Base-by-base conservation (phyloP, 2,888 invertebrate genomes). In the Eristalinus sepulchralis region DNA sequence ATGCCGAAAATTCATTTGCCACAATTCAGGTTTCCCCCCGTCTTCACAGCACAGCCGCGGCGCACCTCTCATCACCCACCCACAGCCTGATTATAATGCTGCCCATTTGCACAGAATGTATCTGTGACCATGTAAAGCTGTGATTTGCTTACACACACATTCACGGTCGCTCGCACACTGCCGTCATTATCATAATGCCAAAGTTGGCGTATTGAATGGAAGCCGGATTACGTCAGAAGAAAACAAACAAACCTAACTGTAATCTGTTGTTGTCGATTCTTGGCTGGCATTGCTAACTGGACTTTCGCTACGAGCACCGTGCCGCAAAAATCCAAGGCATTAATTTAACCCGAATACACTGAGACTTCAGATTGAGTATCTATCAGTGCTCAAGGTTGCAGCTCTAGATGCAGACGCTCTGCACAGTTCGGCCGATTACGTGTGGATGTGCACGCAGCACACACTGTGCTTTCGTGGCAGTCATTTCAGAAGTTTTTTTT, bases 191-290 rank as follows among this genome's bases (percentile, higher is more conserved):
- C 47, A 17, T 47, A 47, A 39, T 60, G 63, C 64, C 64, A 36
- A 72, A 34, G 63, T 68, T 20, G 36, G 36, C 10, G 62, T 70
- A 33, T 70, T 79, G 68, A 76, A 84, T 84, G 80, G 80, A 76
- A 76, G 66, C 79, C 66, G 62, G 34, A 72, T 84, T 80, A 84
- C 80, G 84, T 84, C 84, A 84, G 63, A 62, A 60, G 20, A 73
- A 75, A 66, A 76, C 84, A 84, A 63, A 62, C 64, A n/a, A 73
- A 75, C 64, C 71, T 36, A 75, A 64, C 70, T 55, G 80, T 55
- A 75, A 39, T 79, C 64, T 70, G 59, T 63, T 59, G 34, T 62
- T 47, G 55, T 82, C 67, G 66, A 72, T 82, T 82, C 73, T 73
- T 70, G 31, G 67, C 57, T 73, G 68, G 27, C 39, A 70, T 60